Evolutionary conservation across 2,888 invertebrate genomes (phyloP).

Genomic region (Neoaliturus tenellus): DNA sequence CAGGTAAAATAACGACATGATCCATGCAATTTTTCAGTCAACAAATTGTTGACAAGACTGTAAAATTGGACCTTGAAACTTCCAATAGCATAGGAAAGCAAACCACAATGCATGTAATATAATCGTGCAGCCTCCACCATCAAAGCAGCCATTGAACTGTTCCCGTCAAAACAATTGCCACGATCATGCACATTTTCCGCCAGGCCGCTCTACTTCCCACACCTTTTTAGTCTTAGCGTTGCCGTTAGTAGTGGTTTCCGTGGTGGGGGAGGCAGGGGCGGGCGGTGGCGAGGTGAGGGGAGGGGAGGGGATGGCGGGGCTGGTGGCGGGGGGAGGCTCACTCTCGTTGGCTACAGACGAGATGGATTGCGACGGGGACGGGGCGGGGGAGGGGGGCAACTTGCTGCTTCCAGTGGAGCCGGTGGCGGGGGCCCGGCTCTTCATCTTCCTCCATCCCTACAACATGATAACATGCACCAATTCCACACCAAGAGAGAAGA

Average conservation of each 20-base stretch:
- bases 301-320: slow-evolving; percentile 48
- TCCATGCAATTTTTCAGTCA: too few species aligned
- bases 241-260: slow-evolving; percentile 56
- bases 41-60: too few species aligned
- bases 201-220: slow-evolving; percentile 47
- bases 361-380: slow-evolving; percentile 55
- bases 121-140: background rate
- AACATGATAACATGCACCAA: slow-evolving; percentile 65
- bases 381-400: slow-evolving; percentile 46
- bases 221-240: slow-evolving; percentile 67
- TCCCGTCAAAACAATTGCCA: background rate
- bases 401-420: slow-evolving; percentile 73
- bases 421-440: slow-evolving; percentile 74
- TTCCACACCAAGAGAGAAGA: slow-evolving; percentile 39
- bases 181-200: background rate
- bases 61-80: slow-evolving; percentile 11
- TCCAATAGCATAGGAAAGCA: background rate
- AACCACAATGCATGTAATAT: background rate
- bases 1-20: too few species aligned
- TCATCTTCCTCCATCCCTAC: slow-evolving; percentile 88
- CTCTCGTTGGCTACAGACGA: slow-evolving; percentile 49
- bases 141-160: background rate
- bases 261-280: slow-evolving; percentile 44
- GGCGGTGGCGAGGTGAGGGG: slow-evolving; percentile 39
- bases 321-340: slow-evolving; percentile 45